Conservation (phyloP, 2,113 vertebrate genomes). For the Lagopus leucura region DNA sequence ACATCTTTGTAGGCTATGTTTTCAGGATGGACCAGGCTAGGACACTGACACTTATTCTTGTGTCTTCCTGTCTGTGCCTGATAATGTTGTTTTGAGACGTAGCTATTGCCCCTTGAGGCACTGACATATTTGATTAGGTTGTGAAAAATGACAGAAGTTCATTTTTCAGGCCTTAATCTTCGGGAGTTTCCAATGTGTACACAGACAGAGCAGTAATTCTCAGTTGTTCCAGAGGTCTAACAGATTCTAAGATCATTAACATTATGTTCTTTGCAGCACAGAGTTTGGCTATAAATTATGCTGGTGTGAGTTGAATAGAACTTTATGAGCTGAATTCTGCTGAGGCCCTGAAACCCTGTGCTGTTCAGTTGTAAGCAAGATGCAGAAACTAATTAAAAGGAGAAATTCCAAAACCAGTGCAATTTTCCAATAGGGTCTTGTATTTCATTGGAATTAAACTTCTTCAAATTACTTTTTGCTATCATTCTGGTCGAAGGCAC, state of each 20-base stretch:
- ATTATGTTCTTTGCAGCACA: slow-evolving; percentile 45
- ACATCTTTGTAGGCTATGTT: background rate
- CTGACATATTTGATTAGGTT: slow-evolving; percentile 33
- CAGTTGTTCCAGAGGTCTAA: slow-evolving; percentile 25
- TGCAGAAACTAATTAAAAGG: slow-evolving; percentile 31
- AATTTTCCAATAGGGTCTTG: slow-evolving; percentile 9
- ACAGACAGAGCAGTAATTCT: slow-evolving; percentile 50
- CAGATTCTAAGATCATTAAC: slow-evolving; percentile 55
- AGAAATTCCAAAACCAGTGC: background rate
- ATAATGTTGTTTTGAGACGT: background rate
- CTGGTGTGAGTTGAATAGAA: slow-evolving; percentile 16
- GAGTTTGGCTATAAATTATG: slow-evolving; percentile 50
- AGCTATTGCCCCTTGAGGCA: background rate
- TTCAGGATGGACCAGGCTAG: background rate
- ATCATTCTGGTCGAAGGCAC: background rate
- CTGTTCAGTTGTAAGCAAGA: slow-evolving; percentile 40
- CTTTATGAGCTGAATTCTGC: slow-evolving; percentile 52
- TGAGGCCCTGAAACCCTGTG: slow-evolving; percentile 6
- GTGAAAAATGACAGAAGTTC: slow-evolving; percentile 19
- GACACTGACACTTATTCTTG: background rate
- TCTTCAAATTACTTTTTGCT: slow-evolving; percentile 24
- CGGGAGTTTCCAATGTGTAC: slow-evolving; percentile 16
- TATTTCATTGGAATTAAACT: slow-evolving; percentile 21
- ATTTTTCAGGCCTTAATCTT: slow-evolving; percentile 56
- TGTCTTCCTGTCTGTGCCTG: background rate